Base-by-base conservation (phyloP, 2,113 vertebrate genomes). In the Takifugu bimaculatus region DNA sequence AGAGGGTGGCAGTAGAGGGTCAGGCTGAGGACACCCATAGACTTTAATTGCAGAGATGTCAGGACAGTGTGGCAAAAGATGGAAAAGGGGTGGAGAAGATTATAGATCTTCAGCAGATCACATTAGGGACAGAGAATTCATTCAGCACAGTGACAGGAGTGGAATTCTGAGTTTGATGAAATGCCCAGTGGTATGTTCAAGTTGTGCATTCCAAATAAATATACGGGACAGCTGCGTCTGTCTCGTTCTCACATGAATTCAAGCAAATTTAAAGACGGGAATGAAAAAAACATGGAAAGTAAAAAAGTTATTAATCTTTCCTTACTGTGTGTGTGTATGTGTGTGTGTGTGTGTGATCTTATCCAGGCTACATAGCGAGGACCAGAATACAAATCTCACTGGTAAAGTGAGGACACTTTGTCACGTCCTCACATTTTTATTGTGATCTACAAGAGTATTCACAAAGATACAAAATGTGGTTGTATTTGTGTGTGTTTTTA, bases 21-120 rank as follows among this genome's bases (percentile, higher is more conserved):
- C 85, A 82, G 68, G 65, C 71, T 68, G 79, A 79, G 87, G 84
- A 77, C 87, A 85, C 64, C 69, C 68, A 74, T 72, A 81, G 64
- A 65, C 80, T 81, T 79, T 54, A 78, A 54, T 65, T 77, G 77
- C 74, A 71, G 57, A 81, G 78, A 83, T 6, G 60, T 77, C 66
- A 75, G 74, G 65, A 59, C 65, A 76, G 62, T 85, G 74, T 77
- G 66, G 70, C 64, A 60, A 61, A 86, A 75, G 71, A 80, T 71
- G 62, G 75, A 67, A 70, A 63, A 63, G 61, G 59, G 55, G 54
- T 68, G 20, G 35, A 47, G 63, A 52, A 65, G 66, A 77, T 58
- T 72, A 71, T 75, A 69, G 74, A 80, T 65, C 68, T 82, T 57
- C n/a, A 72, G 62, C 29, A 64, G 70, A 78, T 74, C 51, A 29